Evolutionary conservation across 2,888 invertebrate genomes (phyloP).

Genomic region (Mantis religiosa): DNA sequence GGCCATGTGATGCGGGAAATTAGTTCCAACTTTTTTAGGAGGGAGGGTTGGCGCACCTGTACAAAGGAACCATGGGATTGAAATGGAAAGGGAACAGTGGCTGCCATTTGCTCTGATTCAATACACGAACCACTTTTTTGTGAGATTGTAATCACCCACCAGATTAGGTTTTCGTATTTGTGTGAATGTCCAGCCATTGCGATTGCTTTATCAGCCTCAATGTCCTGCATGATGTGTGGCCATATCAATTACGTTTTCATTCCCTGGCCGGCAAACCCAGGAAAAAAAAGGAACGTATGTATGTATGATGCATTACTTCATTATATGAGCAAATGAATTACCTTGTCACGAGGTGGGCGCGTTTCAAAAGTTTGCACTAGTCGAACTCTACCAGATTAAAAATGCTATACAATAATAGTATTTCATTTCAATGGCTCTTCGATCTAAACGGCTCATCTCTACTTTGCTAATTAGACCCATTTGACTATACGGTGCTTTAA

Average conservation of each 20-base stretch:
- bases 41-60: background rate
- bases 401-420: no score
- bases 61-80: background rate
- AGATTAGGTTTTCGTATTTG: background rate
- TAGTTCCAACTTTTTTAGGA: background rate
- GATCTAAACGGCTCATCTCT: no score
- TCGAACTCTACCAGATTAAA: background rate
- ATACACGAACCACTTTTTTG: background rate
- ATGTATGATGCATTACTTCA: background rate
- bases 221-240: background rate
- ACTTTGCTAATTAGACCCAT: no score
- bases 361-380: background rate
- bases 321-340: background rate
- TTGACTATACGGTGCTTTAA: no score
- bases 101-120: background rate
- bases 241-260: background rate
- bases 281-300: background rate
- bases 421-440: no score
- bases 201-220: no score
- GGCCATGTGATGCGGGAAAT: background rate
- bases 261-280: background rate
- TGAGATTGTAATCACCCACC: background rate
- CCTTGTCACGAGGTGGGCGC: background rate
- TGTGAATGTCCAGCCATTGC: background rate
- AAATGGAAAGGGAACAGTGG: background rate